Conservation (phyloP, 2,113 vertebrate genomes). For the Nicator chloris region DNA sequence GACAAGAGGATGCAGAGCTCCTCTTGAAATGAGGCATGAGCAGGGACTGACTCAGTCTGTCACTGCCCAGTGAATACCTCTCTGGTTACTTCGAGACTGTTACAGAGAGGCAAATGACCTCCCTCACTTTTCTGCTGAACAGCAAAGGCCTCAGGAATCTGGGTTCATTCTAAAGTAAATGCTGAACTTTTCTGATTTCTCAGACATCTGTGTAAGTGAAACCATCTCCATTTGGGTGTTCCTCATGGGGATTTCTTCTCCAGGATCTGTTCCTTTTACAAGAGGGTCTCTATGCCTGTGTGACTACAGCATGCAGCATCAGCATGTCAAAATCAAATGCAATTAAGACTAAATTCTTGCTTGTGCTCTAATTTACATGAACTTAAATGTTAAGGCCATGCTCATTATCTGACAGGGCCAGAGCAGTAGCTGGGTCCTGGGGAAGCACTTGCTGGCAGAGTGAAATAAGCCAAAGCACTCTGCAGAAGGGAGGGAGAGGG, state of each 20-base stretch:
- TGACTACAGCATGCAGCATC: neutral
- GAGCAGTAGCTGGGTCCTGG: neutral
- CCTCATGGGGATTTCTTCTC: neutral
- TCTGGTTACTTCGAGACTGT: neutral
- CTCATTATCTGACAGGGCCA: neutral
- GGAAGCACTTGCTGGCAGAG: neutral
- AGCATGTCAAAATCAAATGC: neutral
- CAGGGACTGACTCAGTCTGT: neutral
- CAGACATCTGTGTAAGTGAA: neutral
- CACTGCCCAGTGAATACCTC: neutral
- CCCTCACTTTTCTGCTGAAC: neutral
- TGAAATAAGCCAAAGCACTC: neutral
- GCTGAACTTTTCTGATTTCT: neutral
- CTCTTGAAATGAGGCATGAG: neutral
- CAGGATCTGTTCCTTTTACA: neutral
- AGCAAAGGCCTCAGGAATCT: neutral
- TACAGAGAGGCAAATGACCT: neutral
- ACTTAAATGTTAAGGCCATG: neutral
- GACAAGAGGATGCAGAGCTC: neutral
- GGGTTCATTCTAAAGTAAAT: neutral
- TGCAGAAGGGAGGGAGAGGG: neutral
- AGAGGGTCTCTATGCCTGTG: neutral
- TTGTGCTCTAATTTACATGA: neutral
- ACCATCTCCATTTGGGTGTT: neutral
- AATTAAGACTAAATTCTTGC: neutral